A percentile compares a stretch with the other conserved stretches of the same genome.
Conservation (phyloP, 2,888 invertebrate species). For the Camponotus fellah region DNA sequence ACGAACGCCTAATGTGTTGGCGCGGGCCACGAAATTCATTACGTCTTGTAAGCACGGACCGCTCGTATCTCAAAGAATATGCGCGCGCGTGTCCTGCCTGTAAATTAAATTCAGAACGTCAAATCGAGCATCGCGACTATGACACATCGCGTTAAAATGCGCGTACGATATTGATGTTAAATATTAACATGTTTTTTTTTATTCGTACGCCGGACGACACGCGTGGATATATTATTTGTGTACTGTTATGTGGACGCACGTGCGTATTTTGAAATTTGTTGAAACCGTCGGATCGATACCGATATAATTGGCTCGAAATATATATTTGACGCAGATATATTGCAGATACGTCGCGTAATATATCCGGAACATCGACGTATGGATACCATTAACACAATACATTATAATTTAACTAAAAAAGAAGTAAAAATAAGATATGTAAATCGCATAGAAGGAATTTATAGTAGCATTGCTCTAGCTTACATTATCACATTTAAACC, state of each 20-base stretch:
- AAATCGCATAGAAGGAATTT: neutral
- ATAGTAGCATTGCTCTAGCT: neutral
- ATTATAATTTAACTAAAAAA: constrained; percentile 9
- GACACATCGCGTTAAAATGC: constrained; percentile 29
- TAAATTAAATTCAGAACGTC: constrained; percentile 44
- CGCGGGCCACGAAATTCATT: constrained; percentile 47
- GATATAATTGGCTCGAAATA: constrained; percentile 38
- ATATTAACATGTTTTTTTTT: constrained; percentile 49
- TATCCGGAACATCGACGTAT: neutral
- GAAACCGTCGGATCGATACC: constrained; percentile 39
- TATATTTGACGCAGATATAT: constrained; percentile 36
- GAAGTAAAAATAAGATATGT: neutral
- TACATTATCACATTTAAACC: constrained; percentile 22
- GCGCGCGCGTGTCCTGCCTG: constrained; percentile 42
- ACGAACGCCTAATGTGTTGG: constrained; percentile 38
- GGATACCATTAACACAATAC: neutral
- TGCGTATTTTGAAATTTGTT: constrained; percentile 45
- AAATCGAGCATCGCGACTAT: constrained; percentile 34
- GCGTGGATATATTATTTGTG: neutral
- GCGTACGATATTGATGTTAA: constrained; percentile 31
- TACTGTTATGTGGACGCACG: constrained; percentile 17
- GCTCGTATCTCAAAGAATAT: constrained; percentile 55
- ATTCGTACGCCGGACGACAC: neutral
- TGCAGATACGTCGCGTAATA: constrained; percentile 15
- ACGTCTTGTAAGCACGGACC: constrained; percentile 48